Evolutionary conservation across 2,113 vertebrate genomes (phyloP), one percentile per base, ranked within the genome.

Genomic region (Nipponia nippon): DNA sequence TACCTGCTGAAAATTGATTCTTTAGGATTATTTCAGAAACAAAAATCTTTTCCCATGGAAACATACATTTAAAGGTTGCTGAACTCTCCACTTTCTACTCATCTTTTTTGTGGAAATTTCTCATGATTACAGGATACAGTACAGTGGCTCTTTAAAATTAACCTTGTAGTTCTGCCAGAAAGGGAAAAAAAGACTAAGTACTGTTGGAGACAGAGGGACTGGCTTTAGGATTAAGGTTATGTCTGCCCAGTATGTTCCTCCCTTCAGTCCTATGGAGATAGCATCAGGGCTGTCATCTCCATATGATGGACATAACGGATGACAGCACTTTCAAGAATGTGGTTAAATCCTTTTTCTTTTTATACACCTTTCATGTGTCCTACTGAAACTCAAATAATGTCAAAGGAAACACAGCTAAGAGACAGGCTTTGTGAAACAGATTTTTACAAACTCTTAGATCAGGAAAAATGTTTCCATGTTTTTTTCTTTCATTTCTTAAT

Each of bases 11-110:
- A 93, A 89, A 91, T 7, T 40, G 36, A 23, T 66, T 80, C 18
- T 56, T 84, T 14, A 75, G 17, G 32, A 71, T 71, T 83, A 63
- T 77, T 91, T 89, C 29, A 70, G 83, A 87, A 94, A 71, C 21
- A 71, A 90, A 62, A 62, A 50, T 66, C 1, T 50, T 92, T 69
- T 47, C 7, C 3, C 14, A 22, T 32, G 50, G 40, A 93, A 81
- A 21, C 16, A 34, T 9, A 25, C 3, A 12, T 83, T 77, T 62
- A 75, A 32, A 82, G 3, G 6, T 50, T 81, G 42, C 38, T 81
- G 50, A 84, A 53, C 36, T 77, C 46, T 79, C 58, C 19, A 29
- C 14, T 80, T 83, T 44, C 40, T 66, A 13, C 30, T 87, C 7
- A 10, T 21, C 34, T 25, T 23, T 87, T 71, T 88, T 62, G 55